A percentile compares a stretch with the other conserved stretches of the same genome.
These are phyloP conservation scores for Patiria pectinifera DNA, from an alignment of 53 echinoderm and acorn worm genomes.

Conservation along the genomic window DNA sequence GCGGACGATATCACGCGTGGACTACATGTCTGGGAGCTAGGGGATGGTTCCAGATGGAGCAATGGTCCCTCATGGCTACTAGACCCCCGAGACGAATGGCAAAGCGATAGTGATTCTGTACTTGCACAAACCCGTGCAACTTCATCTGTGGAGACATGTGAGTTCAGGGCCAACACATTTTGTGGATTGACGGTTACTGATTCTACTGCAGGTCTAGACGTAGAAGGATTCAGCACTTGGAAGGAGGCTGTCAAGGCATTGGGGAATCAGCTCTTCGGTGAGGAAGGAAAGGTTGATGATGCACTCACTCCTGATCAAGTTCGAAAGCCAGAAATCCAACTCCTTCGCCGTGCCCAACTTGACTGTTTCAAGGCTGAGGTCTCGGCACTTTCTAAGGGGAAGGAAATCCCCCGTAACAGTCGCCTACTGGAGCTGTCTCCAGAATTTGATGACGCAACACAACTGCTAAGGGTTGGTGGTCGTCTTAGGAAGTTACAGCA, in stretches of 20 bases:
- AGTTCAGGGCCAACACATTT: constrained; percentile 3
- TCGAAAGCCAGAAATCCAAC: constrained; percentile 34
- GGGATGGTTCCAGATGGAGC: constrained; percentile 28
- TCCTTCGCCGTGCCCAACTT: constrained; percentile 27
- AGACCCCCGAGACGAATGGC: constrained; percentile 22
- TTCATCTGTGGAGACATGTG: constrained; percentile 8
- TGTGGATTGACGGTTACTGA: constrained; percentile 46
- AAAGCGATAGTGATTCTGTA: constrained; percentile 27
- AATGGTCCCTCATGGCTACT: constrained; percentile 35
- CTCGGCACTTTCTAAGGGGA: background rate
- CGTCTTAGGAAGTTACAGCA: background rate
- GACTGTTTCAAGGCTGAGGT: constrained; percentile 31
- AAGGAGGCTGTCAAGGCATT: constrained; percentile 1
- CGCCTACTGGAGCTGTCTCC: constrained; percentile 33
- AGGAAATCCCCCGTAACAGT: constrained; percentile 21
- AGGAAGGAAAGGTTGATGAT: background rate
- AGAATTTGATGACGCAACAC: constrained; percentile 32
- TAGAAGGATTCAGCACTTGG: constrained; percentile 18
- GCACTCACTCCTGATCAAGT: constrained; percentile 40
- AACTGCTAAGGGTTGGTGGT: constrained; percentile 46
- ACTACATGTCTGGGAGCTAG: constrained; percentile 15
- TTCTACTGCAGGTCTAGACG: background rate
- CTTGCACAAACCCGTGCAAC: constrained; percentile 12
- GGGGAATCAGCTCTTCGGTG: constrained; percentile 15
- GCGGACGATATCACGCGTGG: constrained; percentile 42